Base-by-base conservation (phyloP, 1,140 invertebrate species). In the Macrobrachium rosenbergii region DNA sequence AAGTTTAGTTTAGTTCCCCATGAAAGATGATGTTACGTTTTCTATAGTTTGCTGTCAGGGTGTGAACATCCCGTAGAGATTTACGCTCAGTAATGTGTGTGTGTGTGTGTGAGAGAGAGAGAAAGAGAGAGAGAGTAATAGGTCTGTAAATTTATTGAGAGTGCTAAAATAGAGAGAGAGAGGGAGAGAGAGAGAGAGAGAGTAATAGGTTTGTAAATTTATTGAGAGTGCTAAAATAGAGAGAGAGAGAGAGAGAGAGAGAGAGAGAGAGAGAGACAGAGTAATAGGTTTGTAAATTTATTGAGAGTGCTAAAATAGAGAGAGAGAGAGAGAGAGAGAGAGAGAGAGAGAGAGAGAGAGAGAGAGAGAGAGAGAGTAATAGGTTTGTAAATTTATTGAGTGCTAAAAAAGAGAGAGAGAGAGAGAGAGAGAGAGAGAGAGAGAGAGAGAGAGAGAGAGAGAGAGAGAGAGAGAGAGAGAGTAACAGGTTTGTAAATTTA, bases 131-230 rank as follows among this genome's bases (percentile, higher is more conserved):
- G 73, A 76, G 73, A 76, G 73, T n/a, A n/a, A n/a, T n/a, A n/a
- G n/a, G n/a, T n/a, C n/a, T n/a, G n/a, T n/a, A n/a, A n/a, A n/a
- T n/a, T n/a, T n/a, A n/a, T n/a, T n/a, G 73, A 43, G 73, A 76
- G 73, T n/a, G n/a, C n/a, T n/a, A n/a, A n/a, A n/a, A n/a, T n/a
- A 28, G 73, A 76, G 73, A 76, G 73, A 43, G 37, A 76, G 73
- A 76, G 73, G 10, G 73, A 76, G 73, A 76, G 73, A 43, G 73
- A 76, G 23, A 43, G 23, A 77, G 28, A 37, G 75, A 17, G n/a
- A 77, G 23, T n/a, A n/a, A n/a, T n/a, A n/a, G n/a, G n/a, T n/a
- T n/a, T n/a, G n/a, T n/a, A n/a, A n/a, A n/a, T n/a, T n/a, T n/a
- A n/a, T n/a, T n/a, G 73, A 43, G 73, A 76, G 73, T n/a, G n/a